These are phyloP conservation scores for Homarus americanus DNA, from an alignment of 1,140 invertebrate species.

Conservation along the genomic window DNA sequence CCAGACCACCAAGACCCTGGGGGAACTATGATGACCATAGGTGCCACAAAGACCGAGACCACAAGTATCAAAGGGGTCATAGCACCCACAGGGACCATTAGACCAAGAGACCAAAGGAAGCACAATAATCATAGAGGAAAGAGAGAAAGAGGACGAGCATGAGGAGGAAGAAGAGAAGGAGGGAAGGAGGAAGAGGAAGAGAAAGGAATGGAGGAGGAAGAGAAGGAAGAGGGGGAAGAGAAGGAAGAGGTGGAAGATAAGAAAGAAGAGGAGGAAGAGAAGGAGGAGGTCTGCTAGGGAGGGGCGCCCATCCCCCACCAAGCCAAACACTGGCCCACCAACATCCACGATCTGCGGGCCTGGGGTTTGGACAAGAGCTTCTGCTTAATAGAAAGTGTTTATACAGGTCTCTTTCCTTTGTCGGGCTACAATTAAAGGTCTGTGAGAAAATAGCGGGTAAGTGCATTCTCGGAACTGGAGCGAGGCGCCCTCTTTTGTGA, in stretches of 20 bases:
- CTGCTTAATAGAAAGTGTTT: constrained; percentile 62
- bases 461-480: constrained; percentile 55
- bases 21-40: too few relatives aligned
- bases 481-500: constrained; percentile 25
- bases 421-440: constrained; percentile 62
- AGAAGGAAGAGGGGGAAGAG: too few relatives aligned
- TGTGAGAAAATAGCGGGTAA: constrained; percentile 60
- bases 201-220: neutral
- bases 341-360: constrained; percentile 2
- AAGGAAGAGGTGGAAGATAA: neutral
- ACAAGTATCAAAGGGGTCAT: too few relatives aligned
- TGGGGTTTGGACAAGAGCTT: constrained; percentile 62
- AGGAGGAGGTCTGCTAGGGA: neutral
- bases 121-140: too few relatives aligned
- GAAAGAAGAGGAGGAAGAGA: neutral
- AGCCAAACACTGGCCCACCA: neutral
- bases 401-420: constrained; percentile 60
- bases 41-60: too few relatives aligned
- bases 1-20: too few relatives aligned
- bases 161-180: too few relatives aligned
- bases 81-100: too few relatives aligned
- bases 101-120: too few relatives aligned
- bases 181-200: too few relatives aligned
- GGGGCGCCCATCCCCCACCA: neutral
- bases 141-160: too few relatives aligned